Conservation (phyloP, 2,113 vertebrate genomes). For the Coregonus clupeaformis region DNA sequence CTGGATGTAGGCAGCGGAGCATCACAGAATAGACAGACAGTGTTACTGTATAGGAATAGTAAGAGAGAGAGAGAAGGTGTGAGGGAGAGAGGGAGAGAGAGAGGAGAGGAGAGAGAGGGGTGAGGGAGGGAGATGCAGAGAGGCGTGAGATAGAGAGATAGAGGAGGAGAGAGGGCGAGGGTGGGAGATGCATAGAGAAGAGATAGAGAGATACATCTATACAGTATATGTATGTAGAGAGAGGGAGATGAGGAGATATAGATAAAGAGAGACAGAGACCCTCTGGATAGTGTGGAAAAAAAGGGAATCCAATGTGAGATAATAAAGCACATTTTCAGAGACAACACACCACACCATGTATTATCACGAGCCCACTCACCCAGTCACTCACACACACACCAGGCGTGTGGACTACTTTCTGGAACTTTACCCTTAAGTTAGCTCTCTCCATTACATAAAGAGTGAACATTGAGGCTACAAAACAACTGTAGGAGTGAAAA, state of each 20-base stretch:
- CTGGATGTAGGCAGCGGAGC: not conserved
- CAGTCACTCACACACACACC: no score
- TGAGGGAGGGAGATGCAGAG: not conserved
- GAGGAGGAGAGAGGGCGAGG: not conserved
- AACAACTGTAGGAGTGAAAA: slow-evolving; percentile 26
- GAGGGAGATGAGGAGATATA: not conserved
- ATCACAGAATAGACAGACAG: slow-evolving; percentile 5
- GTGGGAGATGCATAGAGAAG: not conserved
- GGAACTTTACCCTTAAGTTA: slow-evolving; percentile 56
- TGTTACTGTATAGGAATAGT: not conserved
- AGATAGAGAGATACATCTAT: not conserved
- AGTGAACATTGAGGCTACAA: no score
- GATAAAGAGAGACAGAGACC: not conserved
- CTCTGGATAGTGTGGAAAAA: slow-evolving; percentile 12
- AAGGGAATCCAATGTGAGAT: not conserved
- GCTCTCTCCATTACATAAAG: not conserved
- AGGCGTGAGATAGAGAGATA: not conserved
- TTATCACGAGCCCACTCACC: no score
- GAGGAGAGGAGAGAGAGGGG: not conserved
- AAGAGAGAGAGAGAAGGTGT: not conserved
- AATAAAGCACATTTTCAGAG: not conserved
- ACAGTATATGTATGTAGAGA: not conserved
- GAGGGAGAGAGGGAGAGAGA: not conserved
- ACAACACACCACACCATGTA: not conserved
- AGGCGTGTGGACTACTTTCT: not conserved